These are phyloP conservation scores for Pangasius sanitwongsei DNA, from an alignment of 2,797 vertebrate genomes.

Conservation along the genomic window DNA sequence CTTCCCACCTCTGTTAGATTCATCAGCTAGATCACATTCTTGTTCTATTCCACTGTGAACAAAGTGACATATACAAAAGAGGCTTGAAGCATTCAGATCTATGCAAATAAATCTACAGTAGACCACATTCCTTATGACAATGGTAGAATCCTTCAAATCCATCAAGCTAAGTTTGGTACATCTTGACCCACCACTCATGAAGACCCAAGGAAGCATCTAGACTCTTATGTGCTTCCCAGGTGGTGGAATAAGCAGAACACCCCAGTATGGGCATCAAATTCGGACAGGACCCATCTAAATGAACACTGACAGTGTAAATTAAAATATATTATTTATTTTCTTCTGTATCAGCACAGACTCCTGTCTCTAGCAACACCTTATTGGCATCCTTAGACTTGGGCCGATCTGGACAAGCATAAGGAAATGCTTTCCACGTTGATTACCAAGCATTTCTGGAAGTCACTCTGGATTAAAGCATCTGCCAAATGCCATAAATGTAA, in stretches of 20 bases:
- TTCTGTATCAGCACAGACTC: background rate
- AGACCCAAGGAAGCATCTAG: background rate
- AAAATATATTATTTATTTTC: background rate
- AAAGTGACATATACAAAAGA: background rate
- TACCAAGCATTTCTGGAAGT: conserved; percentile 9
- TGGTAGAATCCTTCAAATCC: background rate
- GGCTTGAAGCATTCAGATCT: background rate
- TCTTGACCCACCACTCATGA: background rate
- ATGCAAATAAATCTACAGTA: background rate
- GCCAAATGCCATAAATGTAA: conserved; percentile 22
- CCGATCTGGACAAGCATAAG: conserved; percentile 3
- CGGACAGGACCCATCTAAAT: background rate
- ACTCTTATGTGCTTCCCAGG: background rate
- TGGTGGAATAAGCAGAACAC: background rate
- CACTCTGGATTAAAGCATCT: background rate
- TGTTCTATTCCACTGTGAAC: background rate
- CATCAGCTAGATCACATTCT: background rate
- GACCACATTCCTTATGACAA: background rate
- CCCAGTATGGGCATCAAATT: background rate
- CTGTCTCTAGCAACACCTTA: background rate
- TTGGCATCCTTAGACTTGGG: background rate
- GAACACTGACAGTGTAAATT: background rate
- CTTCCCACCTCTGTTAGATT: background rate
- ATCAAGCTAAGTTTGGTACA: background rate
- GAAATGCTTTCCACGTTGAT: conserved; percentile 34